Base-by-base conservation (phyloP, 1,140 invertebrate genomes). In the Lasaia peninsularis region DNA sequence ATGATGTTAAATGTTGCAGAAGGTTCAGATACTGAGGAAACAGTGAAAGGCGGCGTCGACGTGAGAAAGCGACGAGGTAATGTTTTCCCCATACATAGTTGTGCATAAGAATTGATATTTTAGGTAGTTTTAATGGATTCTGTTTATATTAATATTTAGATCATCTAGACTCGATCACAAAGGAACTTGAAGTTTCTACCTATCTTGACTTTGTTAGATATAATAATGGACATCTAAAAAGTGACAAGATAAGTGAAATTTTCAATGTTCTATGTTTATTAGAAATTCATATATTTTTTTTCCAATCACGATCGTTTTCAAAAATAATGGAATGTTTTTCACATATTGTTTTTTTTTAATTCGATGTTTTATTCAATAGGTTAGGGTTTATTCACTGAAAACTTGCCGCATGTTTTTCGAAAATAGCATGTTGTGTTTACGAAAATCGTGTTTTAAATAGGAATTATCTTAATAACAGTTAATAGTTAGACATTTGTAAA, bases 21-120 rank as follows among this genome's bases (percentile, higher is more conserved):
- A 65, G 85, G 85, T 52, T 88, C 85, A 21, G 85, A 88, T 65
- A 80, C 85, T n/a, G 82, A 88, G 52, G 85, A 84, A 59, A 88
- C 78, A 9, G 70, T 88, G 12, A 86, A 86, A 63, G 78, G 80
- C 21, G 76, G 69, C 18, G 33, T 70, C 52, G 71, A 80, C 12
- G 49, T 61, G 12, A 74, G 81, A 49, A 86, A 86, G 53, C 76
- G 76, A 20, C 82, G 85, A 80, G 78, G 85, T 85, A 65, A 77
- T 75, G 67, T 53, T 44, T 48, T 51, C 51, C 48, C 16, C 8
- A 3, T 9, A 3, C 44, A 52, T 40, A 40, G 37, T 40, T 40
- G 37, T 58, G 31, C 20, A 32, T 31, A 51, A 51, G 28, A 24
- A 28, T n/a, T 51, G 20, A 7, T 16, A 51, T 51, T 51, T 20